Evolutionary conservation across 2,888 invertebrate genomes (phyloP).

Genomic region (Drosophila phalerata): DNA sequence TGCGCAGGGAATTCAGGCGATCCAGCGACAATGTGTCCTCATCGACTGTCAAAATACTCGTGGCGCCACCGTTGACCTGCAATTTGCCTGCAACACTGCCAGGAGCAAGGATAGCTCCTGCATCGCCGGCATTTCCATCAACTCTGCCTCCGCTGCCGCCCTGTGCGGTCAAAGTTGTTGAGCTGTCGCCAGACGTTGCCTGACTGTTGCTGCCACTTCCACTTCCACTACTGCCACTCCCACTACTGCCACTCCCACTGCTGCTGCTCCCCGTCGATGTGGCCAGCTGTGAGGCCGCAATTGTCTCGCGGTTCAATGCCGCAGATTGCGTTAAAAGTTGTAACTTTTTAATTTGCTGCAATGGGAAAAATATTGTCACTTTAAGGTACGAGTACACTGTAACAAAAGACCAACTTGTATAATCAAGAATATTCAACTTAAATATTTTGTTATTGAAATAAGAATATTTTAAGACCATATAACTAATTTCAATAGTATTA

Average conservation of each 20-base stretch:
- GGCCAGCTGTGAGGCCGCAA: slow-evolving; percentile 85
- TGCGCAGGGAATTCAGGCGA: slow-evolving; percentile 85
- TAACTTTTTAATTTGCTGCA: slow-evolving; percentile 85
- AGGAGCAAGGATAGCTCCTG: slow-evolving; percentile 65
- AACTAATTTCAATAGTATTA: no score
- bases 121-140: slow-evolving; percentile 46
- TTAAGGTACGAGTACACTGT: slow-evolving; percentile 17
- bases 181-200: slow-evolving; percentile 69
- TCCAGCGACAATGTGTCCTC: slow-evolving; percentile 85
- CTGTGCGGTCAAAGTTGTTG: slow-evolving; percentile 72
- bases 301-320: slow-evolving; percentile 85
- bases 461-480: no score
- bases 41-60: slow-evolving; percentile 81
- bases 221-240: no score
- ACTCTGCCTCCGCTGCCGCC: slow-evolving; percentile 50
- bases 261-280: slow-evolving; percentile 82
- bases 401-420: no score
- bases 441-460: no score
- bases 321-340: slow-evolving; percentile 85
- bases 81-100: slow-evolving; percentile 65
- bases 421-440: no score
- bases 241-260: slow-evolving; percentile 1
- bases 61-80: slow-evolving; percentile 57
- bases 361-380: slow-evolving; percentile 6
- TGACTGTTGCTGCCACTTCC: slow-evolving; percentile 39